Evolutionary conservation across 2,797 vertebrate species (phyloP).

Genomic region (Intellagama lesueurii): DNA sequence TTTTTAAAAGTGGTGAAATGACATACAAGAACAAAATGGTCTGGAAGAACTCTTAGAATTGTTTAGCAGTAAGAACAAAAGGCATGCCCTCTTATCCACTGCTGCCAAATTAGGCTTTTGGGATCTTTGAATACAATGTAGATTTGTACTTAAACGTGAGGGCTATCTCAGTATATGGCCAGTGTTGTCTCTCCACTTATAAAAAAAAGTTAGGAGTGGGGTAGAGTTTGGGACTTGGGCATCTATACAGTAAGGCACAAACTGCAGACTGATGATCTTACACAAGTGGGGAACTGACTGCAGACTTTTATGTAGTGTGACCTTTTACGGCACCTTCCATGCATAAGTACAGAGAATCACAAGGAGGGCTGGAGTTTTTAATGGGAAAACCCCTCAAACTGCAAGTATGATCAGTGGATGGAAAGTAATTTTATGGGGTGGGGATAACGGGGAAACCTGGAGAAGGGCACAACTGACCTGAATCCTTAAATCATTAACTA

Average conservation of each 20-base stretch:
- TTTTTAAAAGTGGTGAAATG: too few species aligned
- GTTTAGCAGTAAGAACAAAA: not conserved
- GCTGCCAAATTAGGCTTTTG: not conserved
- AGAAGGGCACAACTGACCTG: too few species aligned
- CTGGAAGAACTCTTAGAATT: not conserved
- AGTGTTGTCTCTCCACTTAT: not conserved
- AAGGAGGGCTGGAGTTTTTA: too few species aligned
- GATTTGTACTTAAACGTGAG: not conserved
- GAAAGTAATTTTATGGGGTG: too few species aligned
- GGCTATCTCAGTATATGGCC: not conserved
- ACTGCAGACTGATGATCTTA: not conserved
- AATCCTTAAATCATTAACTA: too few species aligned
- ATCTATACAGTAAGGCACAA: not conserved
- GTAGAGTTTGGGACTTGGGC: not conserved
- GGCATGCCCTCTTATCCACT: not conserved
- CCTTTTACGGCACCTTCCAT: not conserved
- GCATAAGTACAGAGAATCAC: not conserved
- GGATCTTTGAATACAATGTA: not conserved
- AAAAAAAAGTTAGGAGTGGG: not conserved
- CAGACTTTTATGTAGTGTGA: not conserved
- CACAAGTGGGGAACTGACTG: not conserved
- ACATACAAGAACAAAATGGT: too few species aligned
- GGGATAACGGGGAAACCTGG: too few species aligned
- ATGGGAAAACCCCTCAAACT: too few species aligned
- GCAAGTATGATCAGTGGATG: too few species aligned